Evolutionary conservation across 2,113 vertebrate genomes (phyloP), one percentile per base, ranked within the genome.

Genomic region (Clarias macrocephalus): DNA sequence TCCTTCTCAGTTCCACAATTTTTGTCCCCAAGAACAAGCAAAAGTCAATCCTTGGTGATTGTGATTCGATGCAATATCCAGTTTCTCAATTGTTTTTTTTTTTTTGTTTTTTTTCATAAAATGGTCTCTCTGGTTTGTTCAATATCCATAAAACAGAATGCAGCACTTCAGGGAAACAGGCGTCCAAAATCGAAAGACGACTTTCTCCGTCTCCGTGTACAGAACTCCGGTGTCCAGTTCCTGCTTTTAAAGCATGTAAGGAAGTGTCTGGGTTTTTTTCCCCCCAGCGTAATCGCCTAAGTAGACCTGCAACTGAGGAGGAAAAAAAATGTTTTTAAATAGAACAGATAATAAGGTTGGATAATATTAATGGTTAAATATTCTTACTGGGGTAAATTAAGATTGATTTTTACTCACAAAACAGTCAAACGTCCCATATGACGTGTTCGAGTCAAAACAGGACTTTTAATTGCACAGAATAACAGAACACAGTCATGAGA

Each of bases 121-220:
- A 62, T 11, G 13, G 80, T 15, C 28, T 25, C 23, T 63, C 48
- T 79, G 48, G 33, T 60, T 48, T 2, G 25, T 82, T 82, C 77
- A 52, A 86, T 52, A 86, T 72, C 77, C 23, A 25, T 66, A 79
- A 65, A 18, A 48, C 42, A 28, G 30, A 63, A 79, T 16, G 48
- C 28, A 48, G 56, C 18, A 23, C 70, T 79, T 30, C 83, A 37
- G 5, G 42, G 65, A 57, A 59, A 48, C 48, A 12, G 23, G 73
- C 60, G 80, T 87, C 66, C 68, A 21, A 82, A 82, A 60, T 70
- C 8, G 60, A 77, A 70, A 23, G 56, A 60, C 10, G 73, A 37
- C 59, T 37, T n/a, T 25, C 75, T 54, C 2, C 18, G 37, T 86
- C 28, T 28, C 52, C 25, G 70, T 48, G 48, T 73, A 62, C 5